A percentile compares a stretch with the other conserved stretches of the same genome.
Conservation (phyloP, 2,888 invertebrate genomes). For the Idaea straminata region DNA sequence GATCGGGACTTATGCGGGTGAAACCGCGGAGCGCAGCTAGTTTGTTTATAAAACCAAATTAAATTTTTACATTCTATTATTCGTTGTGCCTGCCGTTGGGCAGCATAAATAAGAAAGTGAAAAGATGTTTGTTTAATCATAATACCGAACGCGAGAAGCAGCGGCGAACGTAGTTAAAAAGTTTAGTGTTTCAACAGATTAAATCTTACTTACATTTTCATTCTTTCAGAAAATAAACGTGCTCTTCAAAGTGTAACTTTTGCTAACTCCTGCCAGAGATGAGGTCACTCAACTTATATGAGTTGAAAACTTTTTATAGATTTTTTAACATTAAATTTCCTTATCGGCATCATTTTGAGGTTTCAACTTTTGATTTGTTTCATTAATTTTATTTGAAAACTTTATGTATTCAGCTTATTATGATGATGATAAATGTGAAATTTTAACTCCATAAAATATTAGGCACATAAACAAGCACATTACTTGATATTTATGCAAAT, state of each 20-base stretch:
- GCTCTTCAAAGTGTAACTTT: not conserved
- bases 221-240: not conserved
- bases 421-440: not conserved
- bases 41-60: not conserved
- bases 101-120: not conserved
- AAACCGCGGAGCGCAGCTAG: no score
- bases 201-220: no score
- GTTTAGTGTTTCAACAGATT: not conserved
- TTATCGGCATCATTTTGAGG: not conserved
- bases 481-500: not conserved
- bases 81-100: not conserved
- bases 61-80: not conserved
- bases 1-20: no score
- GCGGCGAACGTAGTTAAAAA: not conserved
- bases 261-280: not conserved
- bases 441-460: not conserved
- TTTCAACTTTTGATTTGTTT: not conserved
- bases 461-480: not conserved
- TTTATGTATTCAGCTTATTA: not conserved
- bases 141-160: not conserved
- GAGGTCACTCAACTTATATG: not conserved
- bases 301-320: slow-evolving; percentile 1
- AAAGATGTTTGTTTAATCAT: not conserved
- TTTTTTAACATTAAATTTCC: not conserved
- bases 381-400: not conserved